These are phyloP conservation scores for Allygus modestus DNA, from an alignment of 2,888 invertebrate species.

Conservation along the genomic window DNA sequence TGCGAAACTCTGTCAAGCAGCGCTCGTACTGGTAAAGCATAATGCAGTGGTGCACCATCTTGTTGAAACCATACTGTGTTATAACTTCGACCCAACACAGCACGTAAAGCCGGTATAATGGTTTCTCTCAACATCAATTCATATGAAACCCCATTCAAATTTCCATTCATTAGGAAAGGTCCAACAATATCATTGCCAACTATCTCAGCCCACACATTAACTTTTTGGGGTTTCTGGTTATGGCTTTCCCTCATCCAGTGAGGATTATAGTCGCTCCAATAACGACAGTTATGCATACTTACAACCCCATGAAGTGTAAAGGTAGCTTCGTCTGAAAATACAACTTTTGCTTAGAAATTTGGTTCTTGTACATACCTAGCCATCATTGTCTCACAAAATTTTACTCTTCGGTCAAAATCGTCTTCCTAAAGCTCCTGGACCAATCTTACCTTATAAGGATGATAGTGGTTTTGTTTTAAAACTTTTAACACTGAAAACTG, in stretches of 20 bases:
- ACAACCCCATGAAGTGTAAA: conserved; percentile 52
- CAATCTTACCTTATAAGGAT: conserved; percentile 44
- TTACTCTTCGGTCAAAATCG: conserved; percentile 32
- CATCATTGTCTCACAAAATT: conserved; percentile 47
- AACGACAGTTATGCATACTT: conserved; percentile 59
- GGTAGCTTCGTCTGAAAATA: conserved; percentile 62
- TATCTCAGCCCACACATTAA: conserved; percentile 63
- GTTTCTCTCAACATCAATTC: too few relatives aligned
- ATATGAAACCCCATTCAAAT: too few relatives aligned
- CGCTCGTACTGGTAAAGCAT: too few relatives aligned
- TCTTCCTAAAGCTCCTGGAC: conserved; percentile 58
- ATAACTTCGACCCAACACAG: too few relatives aligned
- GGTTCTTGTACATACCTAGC: conserved; percentile 11
- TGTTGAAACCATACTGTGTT: too few relatives aligned
- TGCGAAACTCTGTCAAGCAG: too few relatives aligned
- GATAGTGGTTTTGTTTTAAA: conserved; percentile 49
- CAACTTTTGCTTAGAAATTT: conserved; percentile 51
- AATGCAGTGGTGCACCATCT: too few relatives aligned
- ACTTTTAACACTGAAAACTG: conserved; percentile 35
- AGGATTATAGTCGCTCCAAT: conserved; percentile 59
- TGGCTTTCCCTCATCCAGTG: conserved; percentile 50
- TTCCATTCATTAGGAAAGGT: too few relatives aligned
- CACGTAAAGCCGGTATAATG: too few relatives aligned
- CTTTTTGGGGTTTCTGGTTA: conserved; percentile 61
- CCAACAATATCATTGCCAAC: conserved; percentile 4